Percentiles rank a stretch among this genome's conserved stretches.
Conservation (phyloP, 1,140 invertebrate species). For the Saccostrea echinata region DNA sequence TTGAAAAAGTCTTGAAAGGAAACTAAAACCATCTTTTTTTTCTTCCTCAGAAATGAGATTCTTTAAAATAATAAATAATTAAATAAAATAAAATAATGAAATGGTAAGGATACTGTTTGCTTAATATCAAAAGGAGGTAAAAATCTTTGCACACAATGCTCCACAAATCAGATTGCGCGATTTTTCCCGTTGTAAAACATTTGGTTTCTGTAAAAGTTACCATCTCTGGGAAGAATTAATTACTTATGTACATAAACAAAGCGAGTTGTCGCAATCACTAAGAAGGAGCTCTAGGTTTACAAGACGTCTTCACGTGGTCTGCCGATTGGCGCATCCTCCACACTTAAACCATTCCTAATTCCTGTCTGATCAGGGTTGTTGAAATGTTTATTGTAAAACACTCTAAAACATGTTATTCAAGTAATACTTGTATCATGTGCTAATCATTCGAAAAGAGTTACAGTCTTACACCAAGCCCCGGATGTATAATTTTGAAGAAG, state of each 20-base stretch:
- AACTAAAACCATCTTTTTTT: no score
- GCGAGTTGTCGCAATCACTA: neutral
- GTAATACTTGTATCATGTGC: conserved; percentile 28
- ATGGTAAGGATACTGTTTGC: no score
- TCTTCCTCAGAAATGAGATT: no score
- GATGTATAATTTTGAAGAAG: conserved; percentile 30
- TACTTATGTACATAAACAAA: conserved; percentile 25
- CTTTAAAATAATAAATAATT: no score
- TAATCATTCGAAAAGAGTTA: conserved; percentile 21
- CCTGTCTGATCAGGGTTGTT: conserved; percentile 23
- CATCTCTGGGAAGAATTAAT: conserved; percentile 26
- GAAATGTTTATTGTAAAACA: conserved; percentile 33
- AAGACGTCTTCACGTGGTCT: neutral
- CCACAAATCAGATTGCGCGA: neutral
- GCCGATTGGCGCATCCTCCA: conserved; percentile 20
- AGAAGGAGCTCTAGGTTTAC: neutral
- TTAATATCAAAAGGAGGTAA: no score
- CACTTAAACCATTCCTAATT: conserved; percentile 23
- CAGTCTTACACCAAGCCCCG: conserved; percentile 18
- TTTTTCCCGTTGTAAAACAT: neutral
- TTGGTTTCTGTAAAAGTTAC: conserved; percentile 34
- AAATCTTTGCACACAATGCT: neutral
- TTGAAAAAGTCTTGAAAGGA: no score
- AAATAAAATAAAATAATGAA: no score
- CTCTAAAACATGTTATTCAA: conserved; percentile 29